These are phyloP conservation scores for Desoria tigrina DNA, from an alignment of 2,888 invertebrate species.

Conservation along the genomic window DNA sequence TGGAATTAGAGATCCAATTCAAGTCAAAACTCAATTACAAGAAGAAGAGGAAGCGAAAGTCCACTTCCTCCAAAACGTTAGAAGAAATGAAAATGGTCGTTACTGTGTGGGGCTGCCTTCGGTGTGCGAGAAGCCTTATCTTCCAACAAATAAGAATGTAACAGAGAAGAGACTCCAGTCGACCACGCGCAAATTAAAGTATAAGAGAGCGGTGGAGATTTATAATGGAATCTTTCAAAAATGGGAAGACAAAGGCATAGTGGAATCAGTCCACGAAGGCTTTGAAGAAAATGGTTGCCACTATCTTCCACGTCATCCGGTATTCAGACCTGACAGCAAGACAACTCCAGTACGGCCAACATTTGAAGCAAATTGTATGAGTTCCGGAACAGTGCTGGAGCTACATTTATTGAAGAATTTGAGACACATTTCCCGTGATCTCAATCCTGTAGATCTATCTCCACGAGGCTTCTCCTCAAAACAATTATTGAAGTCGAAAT, in stretches of 20 bases:
- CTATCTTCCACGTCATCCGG: conserved; percentile 42
- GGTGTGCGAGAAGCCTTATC: conserved; percentile 1
- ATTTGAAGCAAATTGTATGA: conserved; percentile 49
- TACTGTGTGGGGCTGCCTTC: conserved; percentile 36
- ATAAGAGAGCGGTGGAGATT: not conserved
- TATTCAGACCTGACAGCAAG: conserved; percentile 39
- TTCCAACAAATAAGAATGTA: conserved; percentile 25
- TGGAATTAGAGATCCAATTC: conserved; percentile 28
- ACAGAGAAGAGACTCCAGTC: conserved; percentile 21
- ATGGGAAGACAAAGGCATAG: conserved; percentile 48
- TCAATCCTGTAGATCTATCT: no score
- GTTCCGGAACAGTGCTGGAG: no score
- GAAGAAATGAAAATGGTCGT: conserved; percentile 17
- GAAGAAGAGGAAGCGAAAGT: conserved; percentile 13
- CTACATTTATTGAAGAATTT: no score
- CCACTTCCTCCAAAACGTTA: conserved; percentile 23
- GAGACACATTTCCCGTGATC: no score
- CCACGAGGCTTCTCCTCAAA: no score
- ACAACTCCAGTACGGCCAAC: conserved; percentile 49
- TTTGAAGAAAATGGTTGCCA: conserved; percentile 32
- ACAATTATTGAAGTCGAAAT: no score
- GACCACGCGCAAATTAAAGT: conserved; percentile 15
- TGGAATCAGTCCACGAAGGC: conserved; percentile 22
- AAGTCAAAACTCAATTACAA: conserved; percentile 14
- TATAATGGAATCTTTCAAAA: conserved; percentile 28